These are phyloP conservation scores for Pterostichus niger DNA, from an alignment of 2,888 invertebrate species.

Conservation along the genomic window DNA sequence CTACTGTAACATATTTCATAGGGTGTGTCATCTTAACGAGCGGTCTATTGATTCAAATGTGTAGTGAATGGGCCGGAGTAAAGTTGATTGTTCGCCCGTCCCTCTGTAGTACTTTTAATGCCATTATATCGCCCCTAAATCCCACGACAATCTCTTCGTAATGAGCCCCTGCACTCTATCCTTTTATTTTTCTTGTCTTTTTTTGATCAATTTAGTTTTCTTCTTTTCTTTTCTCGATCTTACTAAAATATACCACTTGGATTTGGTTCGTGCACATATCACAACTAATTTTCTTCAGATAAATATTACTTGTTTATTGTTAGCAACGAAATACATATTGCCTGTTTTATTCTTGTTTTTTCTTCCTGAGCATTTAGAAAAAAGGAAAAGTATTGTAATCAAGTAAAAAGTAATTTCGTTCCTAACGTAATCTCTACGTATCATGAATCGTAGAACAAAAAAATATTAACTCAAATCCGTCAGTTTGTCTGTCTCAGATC, in stretches of 20 bases:
- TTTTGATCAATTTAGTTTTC: conserved; percentile 35
- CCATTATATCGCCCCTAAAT: conserved; percentile 54
- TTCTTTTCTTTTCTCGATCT: conserved; percentile 32
- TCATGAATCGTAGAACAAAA: no score
- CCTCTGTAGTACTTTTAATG: conserved; percentile 57
- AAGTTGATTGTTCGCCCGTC: conserved; percentile 52
- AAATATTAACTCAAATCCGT: no score
- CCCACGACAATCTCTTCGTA: conserved; percentile 53
- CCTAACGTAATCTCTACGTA: no score
- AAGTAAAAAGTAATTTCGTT: no score
- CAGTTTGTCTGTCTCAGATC: no score
- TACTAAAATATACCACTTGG: not conserved
- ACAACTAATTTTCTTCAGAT: not conserved
- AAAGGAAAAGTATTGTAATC: no score
- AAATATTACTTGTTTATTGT: no score
- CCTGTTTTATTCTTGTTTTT: no score
- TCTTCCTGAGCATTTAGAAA: no score
- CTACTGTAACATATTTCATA: conserved; percentile 49
- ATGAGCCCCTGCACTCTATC: conserved; percentile 43
- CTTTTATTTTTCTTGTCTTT: conserved; percentile 18
- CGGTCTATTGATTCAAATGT: conserved; percentile 58
- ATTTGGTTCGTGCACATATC: conserved; percentile 34
- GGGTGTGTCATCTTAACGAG: conserved; percentile 58
- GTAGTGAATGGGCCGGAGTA: conserved; percentile 53
- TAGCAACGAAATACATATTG: no score